A percentile compares a stretch with the other conserved stretches of the same genome.
These are phyloP conservation scores for Chionis minor DNA, from an alignment of 2,113 vertebrate species.

Conservation along the genomic window DNA sequence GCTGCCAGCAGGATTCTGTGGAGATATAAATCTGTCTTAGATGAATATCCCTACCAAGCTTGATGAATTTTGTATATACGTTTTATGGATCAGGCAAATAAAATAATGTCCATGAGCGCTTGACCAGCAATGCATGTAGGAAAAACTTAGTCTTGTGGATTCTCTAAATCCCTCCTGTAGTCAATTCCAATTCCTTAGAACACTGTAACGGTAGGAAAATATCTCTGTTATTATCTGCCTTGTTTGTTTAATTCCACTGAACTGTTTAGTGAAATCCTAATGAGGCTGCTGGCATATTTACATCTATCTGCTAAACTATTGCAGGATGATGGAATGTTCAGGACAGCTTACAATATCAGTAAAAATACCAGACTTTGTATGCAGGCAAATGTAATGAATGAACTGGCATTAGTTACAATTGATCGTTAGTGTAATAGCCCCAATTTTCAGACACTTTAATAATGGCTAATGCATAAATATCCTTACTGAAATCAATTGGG, in stretches of 20 bases:
- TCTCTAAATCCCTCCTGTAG: neutral
- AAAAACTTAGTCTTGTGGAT: neutral
- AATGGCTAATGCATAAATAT: neutral
- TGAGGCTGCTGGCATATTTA: neutral
- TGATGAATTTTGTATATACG: neutral
- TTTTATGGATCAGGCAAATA: neutral
- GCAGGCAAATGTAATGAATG: neutral
- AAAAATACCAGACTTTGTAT: neutral
- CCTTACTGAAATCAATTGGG: neutral
- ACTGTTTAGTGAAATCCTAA: neutral
- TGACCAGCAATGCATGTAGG: neutral
- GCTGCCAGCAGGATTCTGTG: neutral
- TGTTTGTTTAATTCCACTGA: neutral
- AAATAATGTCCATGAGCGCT: neutral
- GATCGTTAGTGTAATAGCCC: neutral
- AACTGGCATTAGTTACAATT: neutral
- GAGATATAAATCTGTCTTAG: neutral
- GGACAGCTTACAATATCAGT: neutral
- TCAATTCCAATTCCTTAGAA: neutral
- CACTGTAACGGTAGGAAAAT: neutral
- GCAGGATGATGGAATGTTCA: neutral
- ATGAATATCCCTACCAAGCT: neutral
- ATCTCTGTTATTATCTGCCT: neutral
- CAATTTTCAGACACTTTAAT: neutral
- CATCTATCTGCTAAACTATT: neutral